Evolutionary conservation across 2,888 invertebrate species (phyloP).

Genomic region (Parnassius glacialis): DNA sequence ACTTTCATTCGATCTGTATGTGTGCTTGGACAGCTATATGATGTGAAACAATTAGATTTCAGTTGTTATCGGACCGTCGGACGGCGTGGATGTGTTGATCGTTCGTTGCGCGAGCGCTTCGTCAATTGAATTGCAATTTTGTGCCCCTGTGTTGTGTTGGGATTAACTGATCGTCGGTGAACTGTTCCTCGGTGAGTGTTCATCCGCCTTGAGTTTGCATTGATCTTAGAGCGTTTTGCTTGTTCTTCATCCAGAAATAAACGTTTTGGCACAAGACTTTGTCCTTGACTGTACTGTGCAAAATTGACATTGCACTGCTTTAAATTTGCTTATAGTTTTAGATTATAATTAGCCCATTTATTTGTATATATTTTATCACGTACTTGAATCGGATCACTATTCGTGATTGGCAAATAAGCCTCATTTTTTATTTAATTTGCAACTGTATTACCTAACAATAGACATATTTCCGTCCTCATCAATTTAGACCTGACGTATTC

Average conservation of each 20-base stretch:
- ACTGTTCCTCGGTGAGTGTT: slow-evolving; percentile 57
- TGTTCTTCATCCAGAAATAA: slow-evolving; percentile 59
- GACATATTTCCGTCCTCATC: slow-evolving; percentile 20
- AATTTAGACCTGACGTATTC: slow-evolving; percentile 24
- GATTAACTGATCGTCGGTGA: slow-evolving; percentile 41
- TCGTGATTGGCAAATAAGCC: not conserved
- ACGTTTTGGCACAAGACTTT: slow-evolving; percentile 58
- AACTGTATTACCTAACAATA: slow-evolving; percentile 22
- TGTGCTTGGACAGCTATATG: slow-evolving; percentile 40
- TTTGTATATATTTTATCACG: slow-evolving; percentile 7
- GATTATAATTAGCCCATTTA: slow-evolving; percentile 11
- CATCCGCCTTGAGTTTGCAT: slow-evolving; percentile 39
- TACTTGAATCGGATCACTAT: not conserved
- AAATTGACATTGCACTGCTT: slow-evolving; percentile 34
- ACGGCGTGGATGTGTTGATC: slow-evolving; percentile 43
- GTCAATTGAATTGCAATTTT: slow-evolving; percentile 38
- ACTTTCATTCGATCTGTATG: slow-evolving; percentile 50
- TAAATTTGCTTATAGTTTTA: slow-evolving; percentile 34
- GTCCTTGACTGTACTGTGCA: slow-evolving; percentile 50
- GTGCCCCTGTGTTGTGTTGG: slow-evolving; percentile 60
- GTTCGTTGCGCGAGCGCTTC: slow-evolving; percentile 34
- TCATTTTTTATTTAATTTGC: not conserved
- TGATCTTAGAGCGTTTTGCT: slow-evolving; percentile 49
- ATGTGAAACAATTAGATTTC: slow-evolving; percentile 48
- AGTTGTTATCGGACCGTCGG: slow-evolving; percentile 56